phyloP scores from a whole-genome alignment of 1,140 invertebrate species.

The Tetranychus cinnabarinus region DNA sequence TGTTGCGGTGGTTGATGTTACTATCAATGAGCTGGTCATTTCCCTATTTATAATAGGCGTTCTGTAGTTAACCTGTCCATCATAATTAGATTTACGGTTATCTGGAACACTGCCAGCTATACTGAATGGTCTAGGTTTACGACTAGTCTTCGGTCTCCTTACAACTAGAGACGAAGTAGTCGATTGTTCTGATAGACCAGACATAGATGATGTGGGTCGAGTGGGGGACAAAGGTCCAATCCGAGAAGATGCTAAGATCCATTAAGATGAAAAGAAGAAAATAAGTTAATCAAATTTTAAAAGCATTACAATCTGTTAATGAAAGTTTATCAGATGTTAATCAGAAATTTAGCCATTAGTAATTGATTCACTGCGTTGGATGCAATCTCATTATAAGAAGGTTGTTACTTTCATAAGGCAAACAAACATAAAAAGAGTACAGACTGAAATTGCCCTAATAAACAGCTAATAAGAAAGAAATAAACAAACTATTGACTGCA shows the following conservation, averaged over 20 bases:
- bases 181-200: not conserved
- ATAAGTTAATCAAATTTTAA: too few species aligned
- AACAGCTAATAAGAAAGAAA: not conserved
- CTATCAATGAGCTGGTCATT: not conserved
- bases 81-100: not conserved
- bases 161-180: not conserved
- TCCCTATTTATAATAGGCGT: not conserved
- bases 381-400: too few species aligned
- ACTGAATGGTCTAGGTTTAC: conserved; percentile 3
- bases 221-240: not conserved
- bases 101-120: not conserved
- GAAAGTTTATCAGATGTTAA: too few species aligned
- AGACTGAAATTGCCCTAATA: too few species aligned
- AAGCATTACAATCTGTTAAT: too few species aligned
- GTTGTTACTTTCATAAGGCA: too few species aligned
- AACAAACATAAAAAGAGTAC: too few species aligned
- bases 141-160: not conserved
- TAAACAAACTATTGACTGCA: not conserved
- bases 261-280: not conserved
- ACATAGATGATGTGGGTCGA: conserved; percentile 1
- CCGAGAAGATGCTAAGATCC: not conserved
- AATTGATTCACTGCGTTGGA: too few species aligned
- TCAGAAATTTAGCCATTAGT: too few species aligned
- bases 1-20: not conserved
- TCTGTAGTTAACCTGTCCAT: not conserved